phyloP scores from a whole-genome alignment of 2,113 vertebrate species.

The Oophaga pumilio region DNA sequence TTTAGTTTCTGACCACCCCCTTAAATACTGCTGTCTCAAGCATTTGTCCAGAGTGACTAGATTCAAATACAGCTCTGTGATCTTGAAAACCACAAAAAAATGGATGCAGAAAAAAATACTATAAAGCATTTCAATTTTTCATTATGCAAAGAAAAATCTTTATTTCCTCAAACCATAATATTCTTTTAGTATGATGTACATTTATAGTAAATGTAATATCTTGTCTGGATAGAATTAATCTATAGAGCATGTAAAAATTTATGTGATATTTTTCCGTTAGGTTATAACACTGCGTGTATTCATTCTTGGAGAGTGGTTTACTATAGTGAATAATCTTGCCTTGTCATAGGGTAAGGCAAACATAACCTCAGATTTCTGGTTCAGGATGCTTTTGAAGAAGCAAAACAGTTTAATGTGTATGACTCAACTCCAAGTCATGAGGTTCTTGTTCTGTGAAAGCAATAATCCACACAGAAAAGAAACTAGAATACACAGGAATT shows the following conservation, averaged over 20 bases:
- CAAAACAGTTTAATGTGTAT: conserved; percentile 18
- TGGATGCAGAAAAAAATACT: too few species aligned
- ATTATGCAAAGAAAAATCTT: background rate
- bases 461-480: background rate
- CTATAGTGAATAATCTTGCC: background rate
- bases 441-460: background rate
- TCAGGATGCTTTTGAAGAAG: background rate
- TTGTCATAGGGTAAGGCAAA: background rate
- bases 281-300: background rate
- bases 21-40: too few species aligned
- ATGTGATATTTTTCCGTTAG: background rate
- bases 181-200: background rate
- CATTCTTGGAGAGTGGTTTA: background rate
- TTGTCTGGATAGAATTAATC: background rate
- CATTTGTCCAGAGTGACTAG: too few species aligned
- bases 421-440: background rate
- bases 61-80: too few species aligned
- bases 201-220: background rate
- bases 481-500: background rate
- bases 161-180: background rate
- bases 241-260: background rate
- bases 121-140: background rate
- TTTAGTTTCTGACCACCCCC: too few species aligned
- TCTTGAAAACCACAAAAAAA: too few species aligned
- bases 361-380: conserved; percentile 6